Percentiles rank a stretch among this genome's conserved stretches.
Evolutionary conservation across 2,888 invertebrate genomes (phyloP).

Genomic region (Eupithecia pulchellata): DNA sequence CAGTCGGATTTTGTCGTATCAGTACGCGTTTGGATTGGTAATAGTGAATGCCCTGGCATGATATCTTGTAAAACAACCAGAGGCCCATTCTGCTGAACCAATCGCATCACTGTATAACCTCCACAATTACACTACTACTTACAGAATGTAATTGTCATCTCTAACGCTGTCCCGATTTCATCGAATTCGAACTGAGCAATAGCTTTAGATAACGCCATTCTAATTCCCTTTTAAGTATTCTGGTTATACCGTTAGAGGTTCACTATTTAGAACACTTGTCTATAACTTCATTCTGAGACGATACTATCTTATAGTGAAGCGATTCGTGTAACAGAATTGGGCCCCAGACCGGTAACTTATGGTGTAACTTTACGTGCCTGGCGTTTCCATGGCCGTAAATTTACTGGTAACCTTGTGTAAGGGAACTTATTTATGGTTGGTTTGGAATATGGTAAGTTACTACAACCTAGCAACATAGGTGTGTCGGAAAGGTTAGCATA

Average conservation of each 20-base stretch:
- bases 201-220: no score
- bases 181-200: no score
- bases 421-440: neutral
- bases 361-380: neutral
- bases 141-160: no score
- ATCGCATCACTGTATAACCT: neutral
- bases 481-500: neutral
- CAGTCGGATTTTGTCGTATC: no score
- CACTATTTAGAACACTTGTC: neutral
- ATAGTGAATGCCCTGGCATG: no score
- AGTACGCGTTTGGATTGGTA: no score
- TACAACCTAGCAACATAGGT: constrained; percentile 5
- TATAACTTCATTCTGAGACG: neutral
- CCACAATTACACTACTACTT: no score
- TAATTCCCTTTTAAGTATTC: neutral
- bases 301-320: neutral
- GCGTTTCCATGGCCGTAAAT: neutral
- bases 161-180: no score
- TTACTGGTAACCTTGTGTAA: neutral
- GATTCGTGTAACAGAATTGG: neutral
- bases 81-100: neutral
- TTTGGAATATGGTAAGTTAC: neutral
- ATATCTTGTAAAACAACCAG: neutral
- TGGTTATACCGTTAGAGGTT: neutral
- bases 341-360: neutral